Evolutionary conservation across 2,797 vertebrate genomes (phyloP), one percentile per base, ranked within the genome.

Genomic region (Paratrypauchen microcephalus): DNA sequence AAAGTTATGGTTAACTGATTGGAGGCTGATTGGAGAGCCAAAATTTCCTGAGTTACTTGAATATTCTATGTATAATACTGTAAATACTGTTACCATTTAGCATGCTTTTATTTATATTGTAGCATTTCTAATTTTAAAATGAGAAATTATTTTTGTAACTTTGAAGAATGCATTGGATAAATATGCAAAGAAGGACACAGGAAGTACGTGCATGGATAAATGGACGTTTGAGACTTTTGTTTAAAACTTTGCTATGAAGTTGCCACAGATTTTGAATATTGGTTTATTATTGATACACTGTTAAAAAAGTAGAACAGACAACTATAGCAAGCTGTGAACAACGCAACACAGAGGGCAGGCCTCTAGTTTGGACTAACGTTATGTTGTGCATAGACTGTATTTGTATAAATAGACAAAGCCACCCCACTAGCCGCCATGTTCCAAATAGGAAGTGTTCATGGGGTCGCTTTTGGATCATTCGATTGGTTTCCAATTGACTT

Each of bases 11-110:
- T 3, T 18, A 30, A 36, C 6, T 7, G 28, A 19, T 58, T 54
- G n/a, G 62, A 62, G 26, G n/a, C n/a, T n/a, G n/a, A n/a, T n/a
- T n/a, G n/a, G n/a, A 7, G 48, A 48, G 39, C 66, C 65, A 32
- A 59, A 18, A 12, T 69, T 74, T 85, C 85, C 89, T 82, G 83
- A 85, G 71, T 83, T 74, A 89, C 86, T 86, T 90, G 87, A 89
- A 81, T 65, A 69, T 19, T n/a, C 66, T 64, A 30, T 36, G n/a
- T 23, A 67, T 9, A 57, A 26, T 45, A 18, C 28, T 76, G 65
- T 74, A 77, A 61, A 69, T 54, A 30, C 18, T 9, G 13, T 18
- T 23, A 30, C 6, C 0, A 7, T 64, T 48, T 47, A 24, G 11
- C 26, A 39, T 55, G 13, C 21, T 45, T 50, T 60, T 18, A 64